Evolutionary conservation across 1,140 invertebrate genomes (phyloP).

Genomic region (Drosophila saltans): DNA sequence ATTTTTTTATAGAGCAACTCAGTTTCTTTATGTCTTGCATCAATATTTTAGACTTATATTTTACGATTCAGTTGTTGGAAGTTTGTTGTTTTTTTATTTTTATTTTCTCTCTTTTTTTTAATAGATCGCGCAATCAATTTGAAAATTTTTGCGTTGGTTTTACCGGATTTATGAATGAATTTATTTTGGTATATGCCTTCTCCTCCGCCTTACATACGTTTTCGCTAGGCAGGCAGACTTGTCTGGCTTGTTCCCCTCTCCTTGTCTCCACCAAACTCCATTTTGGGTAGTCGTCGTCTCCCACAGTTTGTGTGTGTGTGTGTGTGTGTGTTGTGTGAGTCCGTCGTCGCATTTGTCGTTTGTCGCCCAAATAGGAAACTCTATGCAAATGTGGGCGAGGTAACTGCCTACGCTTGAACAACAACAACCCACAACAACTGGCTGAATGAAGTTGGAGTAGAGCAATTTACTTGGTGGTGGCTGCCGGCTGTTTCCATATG

Average conservation of each 20-base stretch:
- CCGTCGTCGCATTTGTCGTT: conserved; percentile 75
- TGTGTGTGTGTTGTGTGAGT: conserved; percentile 32
- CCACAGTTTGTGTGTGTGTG: conserved; percentile 46
- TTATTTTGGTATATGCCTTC: conserved; percentile 69
- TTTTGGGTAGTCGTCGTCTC: conserved; percentile 33
- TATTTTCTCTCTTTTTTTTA: conserved; percentile 30
- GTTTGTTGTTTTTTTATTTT: conserved; percentile 34
- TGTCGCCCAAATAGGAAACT: conserved; percentile 74
- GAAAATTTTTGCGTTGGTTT: conserved; percentile 78
- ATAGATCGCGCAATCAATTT: conserved; percentile 77
- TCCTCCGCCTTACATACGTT: conserved; percentile 33
- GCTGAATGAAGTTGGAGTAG: conserved; percentile 48
- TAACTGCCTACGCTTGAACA: conserved; percentile 68
- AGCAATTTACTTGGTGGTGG: conserved; percentile 66
- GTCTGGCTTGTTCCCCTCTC: conserved; percentile 61
- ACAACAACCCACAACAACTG: conserved; percentile 72
- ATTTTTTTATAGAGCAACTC: conserved; percentile 8
- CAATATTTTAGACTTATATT: conserved; percentile 10
- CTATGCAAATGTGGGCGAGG: conserved; percentile 74
- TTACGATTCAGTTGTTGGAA: conserved; percentile 26
- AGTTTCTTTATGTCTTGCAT: not conserved
- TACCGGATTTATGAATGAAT: conserved; percentile 82
- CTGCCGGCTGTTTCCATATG: conserved; percentile 38
- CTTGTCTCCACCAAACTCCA: conserved; percentile 9
- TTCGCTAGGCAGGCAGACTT: conserved; percentile 61